A percentile compares a stretch with the other conserved stretches of the same genome.
Conservation (phyloP, 2,797 vertebrate species). For the Amazona finschi region DNA sequence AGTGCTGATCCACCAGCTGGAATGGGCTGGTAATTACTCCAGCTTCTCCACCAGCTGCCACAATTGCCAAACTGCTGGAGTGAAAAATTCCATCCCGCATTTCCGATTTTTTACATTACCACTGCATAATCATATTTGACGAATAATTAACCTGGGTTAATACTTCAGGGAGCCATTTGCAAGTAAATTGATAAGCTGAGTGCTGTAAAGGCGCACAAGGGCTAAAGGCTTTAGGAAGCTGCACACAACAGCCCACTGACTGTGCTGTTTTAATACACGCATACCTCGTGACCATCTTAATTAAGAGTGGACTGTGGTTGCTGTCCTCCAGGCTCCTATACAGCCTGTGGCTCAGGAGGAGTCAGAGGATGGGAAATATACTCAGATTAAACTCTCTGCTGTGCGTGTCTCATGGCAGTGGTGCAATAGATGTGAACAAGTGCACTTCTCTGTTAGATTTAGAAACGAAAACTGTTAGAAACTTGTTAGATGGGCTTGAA, state of each 20-base stretch:
- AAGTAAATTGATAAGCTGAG: slow-evolving; percentile 86
- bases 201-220: slow-evolving; percentile 62
- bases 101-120: slow-evolving; percentile 85
- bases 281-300: slow-evolving; percentile 32
- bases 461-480: background rate
- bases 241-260: background rate
- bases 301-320: background rate
- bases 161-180: slow-evolving; percentile 85
- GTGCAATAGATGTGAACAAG: background rate
- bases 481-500: background rate
- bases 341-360: background rate
- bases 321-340: background rate
- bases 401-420: background rate
- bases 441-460: background rate
- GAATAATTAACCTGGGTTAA: slow-evolving; percentile 91
- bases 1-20: slow-evolving; percentile 79
- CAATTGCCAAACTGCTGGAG: slow-evolving; percentile 87
- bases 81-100: slow-evolving; percentile 90
- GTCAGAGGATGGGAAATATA: background rate
- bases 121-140: slow-evolving; percentile 89
- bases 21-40: slow-evolving; percentile 85
- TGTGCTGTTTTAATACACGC: background rate
- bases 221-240: slow-evolving; percentile 62
- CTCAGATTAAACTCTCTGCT: background rate
- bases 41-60: slow-evolving; percentile 83